Percentiles rank a stretch among this genome's conserved stretches.
phyloP scores from a whole-genome alignment of 1,140 invertebrate genomes.

The Atta cephalotes region DNA sequence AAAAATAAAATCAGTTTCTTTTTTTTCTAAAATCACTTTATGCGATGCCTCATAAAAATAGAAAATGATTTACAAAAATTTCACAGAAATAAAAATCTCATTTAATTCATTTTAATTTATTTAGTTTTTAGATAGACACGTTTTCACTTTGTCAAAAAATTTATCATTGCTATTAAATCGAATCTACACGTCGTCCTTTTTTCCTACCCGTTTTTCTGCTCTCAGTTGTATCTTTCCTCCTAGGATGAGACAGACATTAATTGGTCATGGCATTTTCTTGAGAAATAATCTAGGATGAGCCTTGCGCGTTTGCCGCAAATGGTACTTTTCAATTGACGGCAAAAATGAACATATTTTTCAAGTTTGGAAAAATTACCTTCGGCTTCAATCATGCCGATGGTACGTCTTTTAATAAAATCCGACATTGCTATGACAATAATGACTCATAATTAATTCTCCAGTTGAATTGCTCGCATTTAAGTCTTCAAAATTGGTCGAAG shows the following conservation, averaged over 20 bases:
- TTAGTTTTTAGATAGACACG: not conserved
- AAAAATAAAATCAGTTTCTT: not conserved
- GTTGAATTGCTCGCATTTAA: constrained; percentile 10
- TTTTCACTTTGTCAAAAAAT: not conserved
- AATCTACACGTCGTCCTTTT: not conserved
- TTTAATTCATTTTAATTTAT: constrained; percentile 5
- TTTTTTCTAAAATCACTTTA: not conserved
- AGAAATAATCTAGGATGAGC: constrained; percentile 14
- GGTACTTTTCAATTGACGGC: constrained; percentile 7
- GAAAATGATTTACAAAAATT: not conserved
- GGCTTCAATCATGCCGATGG: constrained; percentile 1
- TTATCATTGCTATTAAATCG: constrained; percentile 20
- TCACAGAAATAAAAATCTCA: constrained; percentile 1
- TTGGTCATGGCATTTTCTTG: constrained; percentile 37
- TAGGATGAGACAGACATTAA: constrained; percentile 35
- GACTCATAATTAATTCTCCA: constrained; percentile 26
- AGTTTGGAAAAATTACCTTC: constrained; percentile 24
- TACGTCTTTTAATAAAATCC: constrained; percentile 3
- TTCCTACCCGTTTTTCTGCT: not conserved
- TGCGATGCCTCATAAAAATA: not conserved
- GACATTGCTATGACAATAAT: constrained; percentile 13
- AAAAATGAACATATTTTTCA: not conserved
- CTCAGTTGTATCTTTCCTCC: not conserved
- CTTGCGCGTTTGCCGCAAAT: constrained; percentile 13
- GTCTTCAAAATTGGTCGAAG: not conserved